A percentile compares a stretch with the other conserved stretches of the same genome.
These are phyloP conservation scores for Trissolcus basalis DNA, from an alignment of 1,140 invertebrate genomes.

Conservation along the genomic window DNA sequence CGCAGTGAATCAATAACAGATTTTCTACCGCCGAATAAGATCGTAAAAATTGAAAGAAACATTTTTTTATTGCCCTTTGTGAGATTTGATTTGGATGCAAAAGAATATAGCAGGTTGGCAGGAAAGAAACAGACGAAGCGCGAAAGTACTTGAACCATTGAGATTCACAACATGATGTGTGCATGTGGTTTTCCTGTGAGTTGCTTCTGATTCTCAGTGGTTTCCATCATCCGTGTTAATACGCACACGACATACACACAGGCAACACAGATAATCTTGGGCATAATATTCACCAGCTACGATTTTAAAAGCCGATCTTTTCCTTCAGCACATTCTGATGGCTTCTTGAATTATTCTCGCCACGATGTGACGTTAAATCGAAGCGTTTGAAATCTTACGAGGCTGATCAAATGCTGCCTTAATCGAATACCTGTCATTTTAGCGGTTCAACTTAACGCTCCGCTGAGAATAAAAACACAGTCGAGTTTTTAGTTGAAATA, in stretches of 20 bases:
- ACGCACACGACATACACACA: constrained; percentile 25
- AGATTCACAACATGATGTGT: constrained; percentile 34
- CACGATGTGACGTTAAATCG: constrained; percentile 56
- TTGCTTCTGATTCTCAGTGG: constrained; percentile 25
- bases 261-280: constrained; percentile 42
- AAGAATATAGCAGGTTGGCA: constrained; percentile 22
- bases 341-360: constrained; percentile 53
- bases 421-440: constrained; percentile 35
- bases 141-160: constrained; percentile 29
- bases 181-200: constrained; percentile 36
- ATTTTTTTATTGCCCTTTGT: too few relatives aligned
- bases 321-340: constrained; percentile 39
- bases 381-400: constrained; percentile 51
- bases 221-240: constrained; percentile 25
- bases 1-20: too few relatives aligned
- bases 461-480: background rate
- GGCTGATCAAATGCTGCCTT: constrained; percentile 42
- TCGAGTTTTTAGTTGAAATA: background rate
- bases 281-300: constrained; percentile 48
- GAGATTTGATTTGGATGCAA: background rate
- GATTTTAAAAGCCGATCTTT: constrained; percentile 55
- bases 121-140: constrained; percentile 6
- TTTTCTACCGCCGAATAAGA: too few relatives aligned
- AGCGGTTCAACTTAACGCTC: background rate
- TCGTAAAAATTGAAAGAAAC: too few relatives aligned